phyloP scores from a whole-genome alignment of 2,797 vertebrate genomes.

The Melanotaenia boesemani region DNA sequence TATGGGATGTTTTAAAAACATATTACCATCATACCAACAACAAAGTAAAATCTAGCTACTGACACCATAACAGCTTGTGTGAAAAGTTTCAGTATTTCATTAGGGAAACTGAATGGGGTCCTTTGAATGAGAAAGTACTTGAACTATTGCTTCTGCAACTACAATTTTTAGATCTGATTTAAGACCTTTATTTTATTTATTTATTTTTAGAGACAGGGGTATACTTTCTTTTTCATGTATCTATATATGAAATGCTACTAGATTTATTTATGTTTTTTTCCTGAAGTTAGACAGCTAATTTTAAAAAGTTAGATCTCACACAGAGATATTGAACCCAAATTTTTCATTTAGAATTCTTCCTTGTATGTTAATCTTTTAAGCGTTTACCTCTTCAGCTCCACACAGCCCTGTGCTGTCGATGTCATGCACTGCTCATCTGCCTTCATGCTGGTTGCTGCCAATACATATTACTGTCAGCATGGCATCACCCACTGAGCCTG shows the following conservation, averaged over 20 bases:
- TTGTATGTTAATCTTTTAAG: constrained; percentile 7
- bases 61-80: no score
- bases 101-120: no score
- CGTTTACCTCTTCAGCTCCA: constrained; percentile 19
- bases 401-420: constrained; percentile 27
- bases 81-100: no score
- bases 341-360: constrained; percentile 11
- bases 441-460: constrained; percentile 64
- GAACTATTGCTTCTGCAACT: no score
- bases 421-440: constrained; percentile 28
- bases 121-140: no score
- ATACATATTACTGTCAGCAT: constrained; percentile 63
- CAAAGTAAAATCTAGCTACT: no score
- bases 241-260: background rate
- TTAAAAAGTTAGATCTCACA: background rate
- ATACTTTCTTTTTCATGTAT: no score
- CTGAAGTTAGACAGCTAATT: background rate
- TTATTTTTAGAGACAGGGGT: no score
- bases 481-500: constrained; percentile 52
- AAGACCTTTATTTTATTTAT: no score
- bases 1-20: no score
- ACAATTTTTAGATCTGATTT: no score
- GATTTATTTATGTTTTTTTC: background rate
- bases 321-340: constrained; percentile 1
- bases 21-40: no score